These are phyloP conservation scores for Rhamnusium bicolor DNA, from an alignment of 2,888 invertebrate genomes.

Conservation along the genomic window DNA sequence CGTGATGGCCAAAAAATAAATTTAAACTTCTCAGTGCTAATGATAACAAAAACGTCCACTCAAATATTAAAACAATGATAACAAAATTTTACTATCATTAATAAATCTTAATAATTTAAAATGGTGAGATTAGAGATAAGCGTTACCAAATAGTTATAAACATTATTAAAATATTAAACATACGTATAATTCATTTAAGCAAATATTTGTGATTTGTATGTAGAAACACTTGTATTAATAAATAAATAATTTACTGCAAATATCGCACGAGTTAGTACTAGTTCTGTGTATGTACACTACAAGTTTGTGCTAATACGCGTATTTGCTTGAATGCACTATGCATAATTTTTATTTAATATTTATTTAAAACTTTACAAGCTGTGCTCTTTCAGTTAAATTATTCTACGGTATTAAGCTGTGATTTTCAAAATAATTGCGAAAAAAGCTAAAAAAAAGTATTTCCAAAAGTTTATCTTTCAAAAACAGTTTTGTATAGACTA, in stretches of 20 bases:
- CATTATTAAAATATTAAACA: conserved; percentile 18
- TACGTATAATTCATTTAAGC: conserved; percentile 17
- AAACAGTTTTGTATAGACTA: neutral
- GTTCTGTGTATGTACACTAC: neutral
- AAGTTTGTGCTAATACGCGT: neutral
- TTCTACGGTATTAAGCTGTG: neutral
- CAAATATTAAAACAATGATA: conserved; percentile 22
- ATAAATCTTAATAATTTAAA: conserved; percentile 25
- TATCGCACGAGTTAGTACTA: too few relatives aligned
- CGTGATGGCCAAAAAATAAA: neutral
- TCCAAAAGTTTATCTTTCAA: neutral
- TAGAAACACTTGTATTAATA: conserved; percentile 25
- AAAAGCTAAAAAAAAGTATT: neutral
- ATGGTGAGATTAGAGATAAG: conserved; percentile 1
- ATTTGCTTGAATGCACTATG: neutral
- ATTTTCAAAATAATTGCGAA: neutral
- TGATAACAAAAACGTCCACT: conserved; percentile 4
- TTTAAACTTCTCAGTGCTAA: neutral
- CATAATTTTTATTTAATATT: neutral
- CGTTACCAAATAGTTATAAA: conserved; percentile 13
- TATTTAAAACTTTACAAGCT: neutral
- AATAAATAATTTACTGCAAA: neutral
- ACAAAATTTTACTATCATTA: conserved; percentile 13
- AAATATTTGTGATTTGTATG: conserved; percentile 26
- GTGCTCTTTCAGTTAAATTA: conserved; percentile 4